phyloP scores from a whole-genome alignment of 1,140 invertebrate genomes.

The Teleogryllus occipitalis region DNA sequence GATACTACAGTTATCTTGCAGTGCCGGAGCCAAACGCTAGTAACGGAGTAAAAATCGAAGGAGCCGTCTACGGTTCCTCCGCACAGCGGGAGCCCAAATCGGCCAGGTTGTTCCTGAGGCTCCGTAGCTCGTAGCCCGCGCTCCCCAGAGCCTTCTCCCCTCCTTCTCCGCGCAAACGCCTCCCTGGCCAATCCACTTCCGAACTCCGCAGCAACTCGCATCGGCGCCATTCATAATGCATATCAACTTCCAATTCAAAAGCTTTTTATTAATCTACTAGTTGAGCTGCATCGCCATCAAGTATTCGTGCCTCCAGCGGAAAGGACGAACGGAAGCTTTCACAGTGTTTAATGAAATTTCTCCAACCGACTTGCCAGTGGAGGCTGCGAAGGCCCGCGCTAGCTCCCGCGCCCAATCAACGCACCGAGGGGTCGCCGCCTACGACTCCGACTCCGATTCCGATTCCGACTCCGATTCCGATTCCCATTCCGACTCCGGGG shows the following conservation, averaged over 20 bases:
- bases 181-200: not conserved
- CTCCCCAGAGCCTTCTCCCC: not conserved
- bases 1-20: no score
- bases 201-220: not conserved
- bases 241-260: conserved; percentile 1
- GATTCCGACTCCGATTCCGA: no score
- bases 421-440: not conserved
- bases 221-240: not conserved
- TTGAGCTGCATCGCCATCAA: not conserved
- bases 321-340: not conserved
- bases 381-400: not conserved
- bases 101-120: not conserved
- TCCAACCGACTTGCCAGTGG: not conserved
- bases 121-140: not conserved
- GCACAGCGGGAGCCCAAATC: not conserved
- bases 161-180: not conserved
- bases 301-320: not conserved
- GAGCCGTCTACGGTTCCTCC: not conserved
- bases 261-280: conserved; percentile 1
- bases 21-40: no score
- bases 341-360: conserved; percentile 5
- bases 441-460: not conserved
- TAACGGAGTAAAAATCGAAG: no score
- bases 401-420: not conserved
- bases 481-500: no score